A percentile compares a stretch with the other conserved stretches of the same genome.
These are phyloP conservation scores for Paratrypauchen microcephalus DNA, from an alignment of 2,797 vertebrate genomes.

Conservation along the genomic window DNA sequence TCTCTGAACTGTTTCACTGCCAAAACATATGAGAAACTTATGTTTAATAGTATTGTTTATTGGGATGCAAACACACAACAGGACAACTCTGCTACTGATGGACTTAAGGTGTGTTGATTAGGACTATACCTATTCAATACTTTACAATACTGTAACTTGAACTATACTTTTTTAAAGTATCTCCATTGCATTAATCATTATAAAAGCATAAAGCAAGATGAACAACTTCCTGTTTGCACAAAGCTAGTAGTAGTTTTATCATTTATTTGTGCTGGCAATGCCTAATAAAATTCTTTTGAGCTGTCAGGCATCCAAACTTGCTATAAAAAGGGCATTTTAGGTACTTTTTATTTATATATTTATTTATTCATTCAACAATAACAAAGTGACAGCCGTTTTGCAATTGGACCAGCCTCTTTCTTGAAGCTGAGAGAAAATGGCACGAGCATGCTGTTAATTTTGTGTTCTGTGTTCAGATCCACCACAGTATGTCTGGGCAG, in stretches of 20 bases:
- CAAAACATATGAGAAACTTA: neutral
- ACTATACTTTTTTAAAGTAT: neutral
- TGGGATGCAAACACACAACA: neutral
- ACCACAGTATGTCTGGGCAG: slow-evolving; percentile 18
- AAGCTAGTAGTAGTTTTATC: neutral
- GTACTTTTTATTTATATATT: neutral
- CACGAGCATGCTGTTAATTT: neutral
- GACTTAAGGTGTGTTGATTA: neutral
- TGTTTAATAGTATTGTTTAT: neutral
- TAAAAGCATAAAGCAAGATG: neutral
- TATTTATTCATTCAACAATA: neutral
- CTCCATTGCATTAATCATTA: neutral
- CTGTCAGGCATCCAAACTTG: neutral
- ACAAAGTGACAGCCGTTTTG: neutral
- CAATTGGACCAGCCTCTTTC: neutral
- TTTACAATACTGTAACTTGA: neutral
- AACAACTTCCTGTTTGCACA: neutral
- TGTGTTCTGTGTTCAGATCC: slow-evolving; percentile 12
- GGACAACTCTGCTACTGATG: neutral
- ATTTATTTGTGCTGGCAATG: neutral
- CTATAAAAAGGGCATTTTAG: neutral
- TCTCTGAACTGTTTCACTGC: slow-evolving; percentile 7
- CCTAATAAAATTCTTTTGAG: neutral
- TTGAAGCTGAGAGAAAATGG: slow-evolving; percentile 2
- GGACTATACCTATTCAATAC: neutral